Conservation (phyloP, 2,113 vertebrate species). For the Ranitomeya imitator region DNA sequence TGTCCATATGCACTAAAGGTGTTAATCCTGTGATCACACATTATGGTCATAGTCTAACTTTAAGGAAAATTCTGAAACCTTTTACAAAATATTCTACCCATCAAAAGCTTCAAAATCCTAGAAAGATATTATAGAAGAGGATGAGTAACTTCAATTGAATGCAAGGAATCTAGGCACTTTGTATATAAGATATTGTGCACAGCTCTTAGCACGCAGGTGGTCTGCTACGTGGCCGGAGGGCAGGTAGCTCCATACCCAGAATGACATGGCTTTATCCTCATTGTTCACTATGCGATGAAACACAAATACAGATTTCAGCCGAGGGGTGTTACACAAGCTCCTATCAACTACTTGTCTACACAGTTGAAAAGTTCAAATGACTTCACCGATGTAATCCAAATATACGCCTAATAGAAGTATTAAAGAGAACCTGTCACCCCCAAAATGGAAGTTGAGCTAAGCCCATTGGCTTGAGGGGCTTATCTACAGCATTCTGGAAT, state of each 20-base stretch:
- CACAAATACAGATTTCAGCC: not conserved
- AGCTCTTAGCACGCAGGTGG: conserved; percentile 23
- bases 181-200: not conserved
- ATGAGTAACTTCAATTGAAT: conserved; percentile 15
- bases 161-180: not conserved
- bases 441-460: too few relatives aligned
- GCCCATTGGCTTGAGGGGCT: too few relatives aligned
- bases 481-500: too few relatives aligned
- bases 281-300: not conserved
- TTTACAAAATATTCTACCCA: not conserved
- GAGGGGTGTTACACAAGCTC: conserved; percentile 2
- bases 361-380: conserved; percentile 12
- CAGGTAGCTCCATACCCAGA: not conserved
- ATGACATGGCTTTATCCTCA: not conserved
- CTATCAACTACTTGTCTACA: not conserved
- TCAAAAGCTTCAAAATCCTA: not conserved
- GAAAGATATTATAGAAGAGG: not conserved
- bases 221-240: not conserved
- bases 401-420: not conserved
- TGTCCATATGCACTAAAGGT: too few relatives aligned
- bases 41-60: too few relatives aligned
- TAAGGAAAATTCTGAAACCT: not conserved
- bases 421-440: too few relatives aligned
- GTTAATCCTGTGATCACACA: too few relatives aligned
- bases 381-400: conserved; percentile 4